Evolutionary conservation across 2,888 invertebrate genomes (phyloP).

Genomic region (Drosophila peninsularis): DNA sequence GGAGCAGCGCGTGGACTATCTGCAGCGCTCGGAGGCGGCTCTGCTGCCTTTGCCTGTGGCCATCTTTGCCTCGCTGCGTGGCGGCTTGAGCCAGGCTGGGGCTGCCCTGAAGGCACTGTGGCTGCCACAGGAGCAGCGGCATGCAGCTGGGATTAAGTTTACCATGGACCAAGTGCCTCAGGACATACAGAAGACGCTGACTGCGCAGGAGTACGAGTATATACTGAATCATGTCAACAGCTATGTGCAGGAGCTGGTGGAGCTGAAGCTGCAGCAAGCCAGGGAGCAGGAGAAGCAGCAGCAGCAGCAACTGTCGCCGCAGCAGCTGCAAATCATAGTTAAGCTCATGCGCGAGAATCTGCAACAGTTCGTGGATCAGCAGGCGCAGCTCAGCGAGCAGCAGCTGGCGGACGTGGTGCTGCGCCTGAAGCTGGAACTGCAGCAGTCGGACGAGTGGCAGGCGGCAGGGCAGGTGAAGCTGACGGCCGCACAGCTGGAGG

Average conservation of each 20-base stretch:
- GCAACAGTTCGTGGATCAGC: slow-evolving; percentile 54
- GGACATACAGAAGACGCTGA: slow-evolving; percentile 76
- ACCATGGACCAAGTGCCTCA: slow-evolving; percentile 67
- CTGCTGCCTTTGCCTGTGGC: slow-evolving; percentile 78
- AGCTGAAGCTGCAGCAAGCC: slow-evolving; percentile 77
- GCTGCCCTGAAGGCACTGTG: slow-evolving; percentile 58
- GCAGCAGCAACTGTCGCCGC: slow-evolving; percentile 56
- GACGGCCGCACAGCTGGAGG: slow-evolving; percentile 82
- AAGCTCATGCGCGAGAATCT: slow-evolving; percentile 80
- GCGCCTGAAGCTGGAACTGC: slow-evolving; percentile 69
- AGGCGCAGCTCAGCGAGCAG: slow-evolving; percentile 62
- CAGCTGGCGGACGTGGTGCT: slow-evolving; percentile 79
- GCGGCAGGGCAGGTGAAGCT: slow-evolving; percentile 59
- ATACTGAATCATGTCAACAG: slow-evolving; percentile 83
- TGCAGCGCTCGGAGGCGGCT: slow-evolving; percentile 67
- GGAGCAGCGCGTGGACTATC: slow-evolving; percentile 83
- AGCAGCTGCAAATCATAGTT: slow-evolving; percentile 77
- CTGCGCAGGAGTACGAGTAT: slow-evolving; percentile 82
- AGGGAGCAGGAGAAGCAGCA: slow-evolving; percentile 33
- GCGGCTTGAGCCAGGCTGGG: slow-evolving; percentile 52
- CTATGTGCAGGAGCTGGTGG: slow-evolving; percentile 83
- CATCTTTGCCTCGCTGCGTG: slow-evolving; percentile 69
- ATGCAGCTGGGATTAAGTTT: slow-evolving; percentile 41
- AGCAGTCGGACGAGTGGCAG: slow-evolving; percentile 55
- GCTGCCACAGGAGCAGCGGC: slow-evolving; percentile 36